Evolutionary conservation across 2,888 invertebrate genomes (phyloP).

Genomic region (Steinernema hermaphroditum): DNA sequence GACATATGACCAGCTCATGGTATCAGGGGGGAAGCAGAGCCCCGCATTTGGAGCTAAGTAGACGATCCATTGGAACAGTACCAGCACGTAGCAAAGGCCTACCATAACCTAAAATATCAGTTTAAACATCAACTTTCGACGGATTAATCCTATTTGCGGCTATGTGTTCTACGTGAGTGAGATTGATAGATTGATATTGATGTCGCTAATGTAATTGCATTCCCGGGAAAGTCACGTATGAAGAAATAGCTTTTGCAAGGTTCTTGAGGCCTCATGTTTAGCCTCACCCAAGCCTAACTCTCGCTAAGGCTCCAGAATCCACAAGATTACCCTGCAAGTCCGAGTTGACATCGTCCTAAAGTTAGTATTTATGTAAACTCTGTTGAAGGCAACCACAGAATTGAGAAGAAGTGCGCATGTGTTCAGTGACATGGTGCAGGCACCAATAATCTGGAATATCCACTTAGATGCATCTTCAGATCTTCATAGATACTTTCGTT

Average conservation of each 20-base stretch:
- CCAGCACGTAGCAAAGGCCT: not conserved
- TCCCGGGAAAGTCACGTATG: too few relatives aligned
- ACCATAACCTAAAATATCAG: not conserved
- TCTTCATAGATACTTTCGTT: not conserved
- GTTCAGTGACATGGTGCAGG: not conserved
- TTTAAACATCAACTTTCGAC: too few relatives aligned
- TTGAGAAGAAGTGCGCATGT: not conserved
- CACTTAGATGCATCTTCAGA: not conserved
- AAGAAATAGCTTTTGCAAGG: too few relatives aligned
- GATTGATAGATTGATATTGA: too few relatives aligned
- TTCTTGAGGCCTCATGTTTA: too few relatives aligned
- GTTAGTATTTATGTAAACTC: not conserved
- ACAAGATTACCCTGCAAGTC: too few relatives aligned
- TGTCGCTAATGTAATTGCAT: too few relatives aligned
- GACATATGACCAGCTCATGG: not conserved
- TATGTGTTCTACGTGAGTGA: too few relatives aligned
- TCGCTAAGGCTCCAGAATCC: too few relatives aligned
- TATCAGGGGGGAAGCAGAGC: not conserved
- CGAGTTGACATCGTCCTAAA: not conserved
- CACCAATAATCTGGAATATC: not conserved
- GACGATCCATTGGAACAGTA: not conserved
- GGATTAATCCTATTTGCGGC: too few relatives aligned
- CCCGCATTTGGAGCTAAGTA: not conserved
- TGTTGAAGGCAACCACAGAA: not conserved
- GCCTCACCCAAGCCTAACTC: too few relatives aligned